Evolutionary conservation across 53 echinoderm and acorn worm genomes (phyloP).

Genomic region (Crossaster papposus): DNA sequence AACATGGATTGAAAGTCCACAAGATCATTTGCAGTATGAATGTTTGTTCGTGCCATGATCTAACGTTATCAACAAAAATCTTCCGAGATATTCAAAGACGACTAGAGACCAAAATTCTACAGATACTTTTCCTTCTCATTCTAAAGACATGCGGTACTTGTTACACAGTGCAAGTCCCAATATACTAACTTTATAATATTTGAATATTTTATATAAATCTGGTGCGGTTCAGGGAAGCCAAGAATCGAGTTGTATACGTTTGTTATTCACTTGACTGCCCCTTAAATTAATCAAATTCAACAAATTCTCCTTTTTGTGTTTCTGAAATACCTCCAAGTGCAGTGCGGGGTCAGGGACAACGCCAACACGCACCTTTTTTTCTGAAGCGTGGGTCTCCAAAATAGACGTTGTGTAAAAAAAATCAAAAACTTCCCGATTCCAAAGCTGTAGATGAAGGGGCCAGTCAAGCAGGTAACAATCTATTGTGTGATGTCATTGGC

Average conservation of each 20-base stretch:
- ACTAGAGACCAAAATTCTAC: background rate
- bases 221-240: background rate
- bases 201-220: background rate
- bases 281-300: constrained; percentile 10
- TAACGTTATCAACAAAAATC: background rate
- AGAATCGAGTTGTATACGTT: background rate
- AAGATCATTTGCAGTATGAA: background rate
- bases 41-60: background rate
- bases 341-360: constrained; percentile 5
- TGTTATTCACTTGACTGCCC: constrained; percentile 3
- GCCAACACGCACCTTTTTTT: background rate
- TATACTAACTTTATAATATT: constrained; percentile 6
- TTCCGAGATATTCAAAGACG: background rate
- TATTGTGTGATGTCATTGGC: constrained; percentile 35
- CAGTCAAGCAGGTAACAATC: constrained; percentile 31
- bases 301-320: constrained; percentile 20
- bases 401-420: background rate
- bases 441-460: background rate
- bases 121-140: background rate
- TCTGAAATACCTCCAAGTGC: background rate
- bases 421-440: background rate
- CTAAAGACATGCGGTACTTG: background rate
- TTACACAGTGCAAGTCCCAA: background rate
- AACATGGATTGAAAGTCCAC: background rate
- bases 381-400: background rate